Evolutionary conservation across 2,888 invertebrate genomes (phyloP).

Genomic region (Girardia tigrina): DNA sequence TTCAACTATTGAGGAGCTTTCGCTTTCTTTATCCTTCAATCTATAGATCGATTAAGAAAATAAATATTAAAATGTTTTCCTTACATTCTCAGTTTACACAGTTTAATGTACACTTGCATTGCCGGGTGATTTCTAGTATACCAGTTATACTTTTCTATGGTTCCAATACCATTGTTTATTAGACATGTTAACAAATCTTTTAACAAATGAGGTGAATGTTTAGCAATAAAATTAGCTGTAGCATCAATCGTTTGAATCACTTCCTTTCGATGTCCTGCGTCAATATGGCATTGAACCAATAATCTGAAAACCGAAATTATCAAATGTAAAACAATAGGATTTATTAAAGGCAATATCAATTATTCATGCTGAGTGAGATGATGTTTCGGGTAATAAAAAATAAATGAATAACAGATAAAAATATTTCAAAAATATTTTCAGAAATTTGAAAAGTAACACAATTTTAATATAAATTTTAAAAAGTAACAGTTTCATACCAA

Average conservation of each 20-base stretch:
- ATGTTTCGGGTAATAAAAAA: no score
- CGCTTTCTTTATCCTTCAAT: not conserved
- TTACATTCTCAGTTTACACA: slow-evolving; percentile 47
- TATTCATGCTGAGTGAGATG: no score
- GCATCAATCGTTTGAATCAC: slow-evolving; percentile 44
- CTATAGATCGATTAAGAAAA: no score
- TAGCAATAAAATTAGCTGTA: slow-evolving; percentile 45
- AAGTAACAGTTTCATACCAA: no score
- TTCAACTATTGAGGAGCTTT: not conserved
- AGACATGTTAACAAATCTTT: slow-evolving; percentile 48
- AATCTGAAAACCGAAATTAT: slow-evolving; percentile 43
- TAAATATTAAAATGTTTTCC: slow-evolving; percentile 38
- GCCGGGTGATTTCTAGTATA: slow-evolving; percentile 45
- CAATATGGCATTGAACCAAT: slow-evolving; percentile 47
- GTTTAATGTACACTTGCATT: slow-evolving; percentile 44
- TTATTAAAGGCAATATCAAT: no score
- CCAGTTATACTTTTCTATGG: slow-evolving; percentile 43
- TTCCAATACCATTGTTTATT: slow-evolving; percentile 43
- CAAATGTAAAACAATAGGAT: no score
- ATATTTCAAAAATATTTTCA: no score
- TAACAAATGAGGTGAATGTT: slow-evolving; percentile 45
- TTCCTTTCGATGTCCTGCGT: slow-evolving; percentile 45
- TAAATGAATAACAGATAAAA: no score
- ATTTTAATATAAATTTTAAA: no score
- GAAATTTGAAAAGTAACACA: no score